These are phyloP conservation scores for Drosophila erecta DNA, from an alignment of 1,140 invertebrate genomes.

Conservation along the genomic window DNA sequence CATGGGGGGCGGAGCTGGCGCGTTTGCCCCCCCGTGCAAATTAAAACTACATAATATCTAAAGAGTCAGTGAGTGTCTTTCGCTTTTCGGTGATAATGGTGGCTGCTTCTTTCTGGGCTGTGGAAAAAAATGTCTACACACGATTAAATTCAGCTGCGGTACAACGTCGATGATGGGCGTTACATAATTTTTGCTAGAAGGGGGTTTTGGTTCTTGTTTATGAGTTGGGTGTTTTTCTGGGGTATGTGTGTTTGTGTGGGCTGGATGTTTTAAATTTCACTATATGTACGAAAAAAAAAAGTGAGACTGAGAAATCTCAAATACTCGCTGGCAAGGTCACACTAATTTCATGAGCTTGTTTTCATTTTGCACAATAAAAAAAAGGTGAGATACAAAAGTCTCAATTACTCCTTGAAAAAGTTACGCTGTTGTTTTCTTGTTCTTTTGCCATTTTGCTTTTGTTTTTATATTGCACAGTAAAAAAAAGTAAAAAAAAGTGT, in stretches of 20 bases:
- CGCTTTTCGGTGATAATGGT: slow-evolving; percentile 54
- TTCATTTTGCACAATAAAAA: slow-evolving; percentile 24
- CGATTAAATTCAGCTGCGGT: slow-evolving; percentile 67
- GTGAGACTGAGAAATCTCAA: slow-evolving; percentile 9
- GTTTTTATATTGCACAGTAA: slow-evolving; percentile 16
- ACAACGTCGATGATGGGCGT: slow-evolving; percentile 23
- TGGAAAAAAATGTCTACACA: slow-evolving; percentile 77
- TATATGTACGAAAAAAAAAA: slow-evolving; percentile 6
- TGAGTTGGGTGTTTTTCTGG: neutral
- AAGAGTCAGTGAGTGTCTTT: slow-evolving; percentile 55
- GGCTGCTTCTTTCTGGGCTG: slow-evolving; percentile 60
- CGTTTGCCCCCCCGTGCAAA: slow-evolving; percentile 59
- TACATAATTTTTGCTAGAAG: slow-evolving; percentile 26
- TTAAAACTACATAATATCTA: slow-evolving; percentile 71
- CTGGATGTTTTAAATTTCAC: neutral
- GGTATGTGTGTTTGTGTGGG: slow-evolving; percentile 26
- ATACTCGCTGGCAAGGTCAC: slow-evolving; percentile 26
- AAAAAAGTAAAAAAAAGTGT: slow-evolving; percentile 26
- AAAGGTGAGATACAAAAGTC: neutral
- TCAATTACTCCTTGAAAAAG: neutral
- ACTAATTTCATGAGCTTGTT: neutral
- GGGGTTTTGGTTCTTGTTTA: slow-evolving; percentile 9
- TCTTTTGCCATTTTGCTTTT: neutral
- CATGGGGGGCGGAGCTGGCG: slow-evolving; percentile 51
- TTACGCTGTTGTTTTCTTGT: neutral